A percentile compares a stretch with the other conserved stretches of the same genome.
Conservation (phyloP, 2,888 invertebrate genomes). For the Nymphalis polychloros region DNA sequence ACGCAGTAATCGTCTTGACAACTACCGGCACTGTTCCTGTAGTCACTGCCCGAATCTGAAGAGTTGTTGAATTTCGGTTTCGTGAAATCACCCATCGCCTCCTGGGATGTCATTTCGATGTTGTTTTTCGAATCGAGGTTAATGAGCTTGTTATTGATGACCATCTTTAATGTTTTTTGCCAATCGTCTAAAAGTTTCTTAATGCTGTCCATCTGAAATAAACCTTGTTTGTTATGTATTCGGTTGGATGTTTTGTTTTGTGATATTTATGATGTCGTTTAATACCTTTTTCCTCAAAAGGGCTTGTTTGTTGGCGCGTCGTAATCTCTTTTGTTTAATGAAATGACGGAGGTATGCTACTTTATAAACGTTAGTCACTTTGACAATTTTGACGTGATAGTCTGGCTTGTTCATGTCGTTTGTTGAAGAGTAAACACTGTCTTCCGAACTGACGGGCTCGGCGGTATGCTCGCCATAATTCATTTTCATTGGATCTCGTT, state of each 20-base stretch:
- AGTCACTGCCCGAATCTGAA: constrained; percentile 61
- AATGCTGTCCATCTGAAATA: constrained; percentile 64
- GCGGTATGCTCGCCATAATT: constrained; percentile 49
- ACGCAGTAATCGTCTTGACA: constrained; percentile 57
- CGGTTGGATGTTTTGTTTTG: background rate
- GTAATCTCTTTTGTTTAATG: constrained; percentile 67
- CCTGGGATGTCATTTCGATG: constrained; percentile 60
- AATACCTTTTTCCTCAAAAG: constrained; percentile 67
- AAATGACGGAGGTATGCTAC: constrained; percentile 70
- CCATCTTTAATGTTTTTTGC: constrained; percentile 67
- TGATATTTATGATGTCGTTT: background rate
- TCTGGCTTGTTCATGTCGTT: constrained; percentile 57
- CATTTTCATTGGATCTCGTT: constrained; percentile 47
- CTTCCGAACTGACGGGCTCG: constrained; percentile 46
- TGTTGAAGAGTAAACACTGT: constrained; percentile 58
- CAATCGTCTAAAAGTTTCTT: constrained; percentile 68
- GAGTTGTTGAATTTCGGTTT: constrained; percentile 55
- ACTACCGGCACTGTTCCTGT: constrained; percentile 51
- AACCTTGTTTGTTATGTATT: background rate
- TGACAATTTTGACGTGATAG: constrained; percentile 67
- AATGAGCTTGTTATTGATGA: constrained; percentile 60
- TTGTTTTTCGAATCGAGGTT: constrained; percentile 54
- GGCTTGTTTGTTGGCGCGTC: constrained; percentile 62
- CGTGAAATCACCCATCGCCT: constrained; percentile 68
- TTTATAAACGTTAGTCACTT: constrained; percentile 74